These are phyloP conservation scores for Trissolcus brochymenae DNA, from an alignment of 2,888 invertebrate species.

Conservation along the genomic window DNA sequence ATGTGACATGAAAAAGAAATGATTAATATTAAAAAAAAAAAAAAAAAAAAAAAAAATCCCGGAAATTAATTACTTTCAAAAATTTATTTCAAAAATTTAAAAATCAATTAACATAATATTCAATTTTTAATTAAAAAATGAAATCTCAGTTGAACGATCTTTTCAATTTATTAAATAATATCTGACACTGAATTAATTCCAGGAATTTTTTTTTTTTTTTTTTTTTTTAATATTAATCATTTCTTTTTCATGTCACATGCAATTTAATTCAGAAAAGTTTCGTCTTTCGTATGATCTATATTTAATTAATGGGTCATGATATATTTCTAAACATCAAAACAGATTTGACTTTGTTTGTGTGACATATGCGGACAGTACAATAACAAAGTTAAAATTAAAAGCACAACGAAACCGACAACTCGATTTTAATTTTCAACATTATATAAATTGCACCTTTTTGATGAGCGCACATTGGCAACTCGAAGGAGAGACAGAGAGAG, in stretches of 20 bases:
- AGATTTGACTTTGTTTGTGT: constrained; percentile 41
- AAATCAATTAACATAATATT: too few species aligned
- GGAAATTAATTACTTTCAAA: too few species aligned
- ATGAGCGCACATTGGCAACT: background rate
- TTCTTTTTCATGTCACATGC: too few species aligned
- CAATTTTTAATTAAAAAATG: too few species aligned
- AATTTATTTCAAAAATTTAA: too few species aligned
- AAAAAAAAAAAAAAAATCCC: too few species aligned
- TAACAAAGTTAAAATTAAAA: constrained; percentile 48
- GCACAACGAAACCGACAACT: background rate
- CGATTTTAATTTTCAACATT: constrained; percentile 11
- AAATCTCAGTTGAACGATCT: too few species aligned
- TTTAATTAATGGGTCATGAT: constrained; percentile 53
- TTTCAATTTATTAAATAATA: too few species aligned
- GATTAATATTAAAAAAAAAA: background rate
- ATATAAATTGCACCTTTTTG: constrained; percentile 15
- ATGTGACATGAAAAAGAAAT: too few species aligned
- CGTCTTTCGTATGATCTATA: constrained; percentile 21
- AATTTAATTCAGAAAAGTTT: constrained; percentile 8
- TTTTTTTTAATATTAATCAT: background rate
- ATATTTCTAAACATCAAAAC: constrained; percentile 48
- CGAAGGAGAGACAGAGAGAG: background rate
- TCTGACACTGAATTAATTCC: too few species aligned
- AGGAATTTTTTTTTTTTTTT: too few species aligned
- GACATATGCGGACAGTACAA: constrained; percentile 37